Evolutionary conservation across 2,113 vertebrate species (phyloP).

Genomic region (Redunca redunca): DNA sequence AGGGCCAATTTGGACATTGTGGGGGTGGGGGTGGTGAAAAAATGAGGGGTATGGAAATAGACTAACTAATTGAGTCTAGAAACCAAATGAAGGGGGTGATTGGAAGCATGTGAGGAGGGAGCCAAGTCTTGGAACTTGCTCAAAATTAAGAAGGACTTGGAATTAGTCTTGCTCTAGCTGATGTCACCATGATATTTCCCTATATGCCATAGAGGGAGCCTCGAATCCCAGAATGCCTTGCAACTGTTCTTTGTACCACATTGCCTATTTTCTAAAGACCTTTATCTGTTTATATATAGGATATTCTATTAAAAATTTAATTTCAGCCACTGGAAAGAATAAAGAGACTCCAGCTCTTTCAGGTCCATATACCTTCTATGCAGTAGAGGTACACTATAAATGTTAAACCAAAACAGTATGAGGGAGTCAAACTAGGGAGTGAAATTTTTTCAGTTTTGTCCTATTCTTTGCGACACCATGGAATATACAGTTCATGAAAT

Average conservation of each 20-base stretch:
- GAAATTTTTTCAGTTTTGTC: neutral
- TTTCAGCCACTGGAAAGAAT: conserved; percentile 1
- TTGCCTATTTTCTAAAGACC: conserved; percentile 20
- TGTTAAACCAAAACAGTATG: neutral
- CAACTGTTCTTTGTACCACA: neutral
- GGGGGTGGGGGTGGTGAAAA: conserved; percentile 47
- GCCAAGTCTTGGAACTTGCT: conserved; percentile 38
- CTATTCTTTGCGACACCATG: neutral
- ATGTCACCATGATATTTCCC: conserved; percentile 10
- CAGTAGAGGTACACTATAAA: neutral
- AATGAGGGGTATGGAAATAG: conserved; percentile 66
- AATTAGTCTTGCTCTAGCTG: conserved; percentile 3
- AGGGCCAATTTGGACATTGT: conserved; percentile 62
- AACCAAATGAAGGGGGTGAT: conserved; percentile 45
- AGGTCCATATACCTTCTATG: neutral
- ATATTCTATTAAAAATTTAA: conserved; percentile 20
- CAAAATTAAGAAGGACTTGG: conserved; percentile 10
- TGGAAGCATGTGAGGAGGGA: conserved; percentile 37
- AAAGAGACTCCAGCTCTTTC: conserved; percentile 15
- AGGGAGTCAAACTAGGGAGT: neutral
- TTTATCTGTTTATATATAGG: conserved; percentile 14
- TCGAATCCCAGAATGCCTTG: neutral
- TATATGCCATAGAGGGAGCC: neutral
- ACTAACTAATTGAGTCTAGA: conserved; percentile 62
- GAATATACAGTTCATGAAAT: neutral